Percentiles rank a stretch among this genome's conserved stretches.
These are phyloP conservation scores for Drosophila paramelanica DNA, from an alignment of 2,888 invertebrate genomes.

Conservation along the genomic window DNA sequence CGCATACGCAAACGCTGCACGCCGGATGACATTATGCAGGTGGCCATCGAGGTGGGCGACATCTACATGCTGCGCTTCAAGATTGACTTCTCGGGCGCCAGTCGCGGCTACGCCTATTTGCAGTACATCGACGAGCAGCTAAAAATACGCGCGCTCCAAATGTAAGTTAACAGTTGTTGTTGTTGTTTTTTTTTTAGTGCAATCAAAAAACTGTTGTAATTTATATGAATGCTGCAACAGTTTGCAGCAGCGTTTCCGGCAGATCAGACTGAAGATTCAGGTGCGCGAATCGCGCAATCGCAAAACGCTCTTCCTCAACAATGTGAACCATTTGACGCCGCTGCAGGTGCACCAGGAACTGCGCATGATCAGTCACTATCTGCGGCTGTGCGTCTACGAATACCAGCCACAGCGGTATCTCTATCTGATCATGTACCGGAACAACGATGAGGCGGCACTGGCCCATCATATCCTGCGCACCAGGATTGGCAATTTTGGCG, in stretches of 20 bases:
- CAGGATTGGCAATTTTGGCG: constrained; percentile 30
- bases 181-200: no score
- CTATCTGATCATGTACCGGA: constrained; percentile 73
- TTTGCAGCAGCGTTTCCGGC: constrained; percentile 43
- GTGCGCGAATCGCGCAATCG: constrained; percentile 70
- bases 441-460: constrained; percentile 74
- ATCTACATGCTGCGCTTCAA: constrained; percentile 78
- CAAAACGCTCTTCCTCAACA: constrained; percentile 57
- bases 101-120: constrained; percentile 80
- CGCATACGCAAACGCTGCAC: constrained; percentile 40
- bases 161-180: constrained; percentile 44
- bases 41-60: constrained; percentile 71
- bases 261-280: constrained; percentile 26
- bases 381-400: constrained; percentile 60
- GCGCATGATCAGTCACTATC: constrained; percentile 46
- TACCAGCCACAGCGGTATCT: constrained; percentile 31
- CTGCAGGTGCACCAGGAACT: constrained; percentile 57
- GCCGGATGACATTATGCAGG: constrained; percentile 57
- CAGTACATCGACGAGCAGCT: constrained; percentile 68
- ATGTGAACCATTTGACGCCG: constrained; percentile 42
- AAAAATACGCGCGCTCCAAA: constrained; percentile 46
- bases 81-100: constrained; percentile 64
- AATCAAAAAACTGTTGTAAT: no score
- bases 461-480: constrained; percentile 53
- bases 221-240: constrained; percentile 30